Percentiles rank a stretch among this genome's conserved stretches.
phyloP scores from a whole-genome alignment of 2,113 vertebrate genomes.

The Lagopus leucura region DNA sequence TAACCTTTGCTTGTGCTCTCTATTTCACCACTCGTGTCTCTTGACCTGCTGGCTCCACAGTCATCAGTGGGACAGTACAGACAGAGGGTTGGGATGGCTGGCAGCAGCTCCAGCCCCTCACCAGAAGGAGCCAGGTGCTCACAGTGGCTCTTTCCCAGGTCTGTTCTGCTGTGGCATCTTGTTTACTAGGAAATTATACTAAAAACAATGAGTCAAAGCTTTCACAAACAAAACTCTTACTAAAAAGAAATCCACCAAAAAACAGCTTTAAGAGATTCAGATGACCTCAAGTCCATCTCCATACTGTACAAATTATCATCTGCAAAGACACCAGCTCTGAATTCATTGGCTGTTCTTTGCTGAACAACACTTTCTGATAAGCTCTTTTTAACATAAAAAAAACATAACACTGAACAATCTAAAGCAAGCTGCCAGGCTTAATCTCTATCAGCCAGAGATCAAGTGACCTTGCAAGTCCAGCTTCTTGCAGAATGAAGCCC shows the following conservation, averaged over 20 bases:
- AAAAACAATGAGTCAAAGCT: not conserved
- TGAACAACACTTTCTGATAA: not conserved
- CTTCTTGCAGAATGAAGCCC: not conserved
- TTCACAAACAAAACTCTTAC: not conserved
- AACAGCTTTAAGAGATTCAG: not conserved
- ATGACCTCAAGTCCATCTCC: not conserved
- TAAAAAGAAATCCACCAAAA: not conserved
- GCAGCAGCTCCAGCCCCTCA: rapidly evolving
- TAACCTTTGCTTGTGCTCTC: not conserved
- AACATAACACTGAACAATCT: not conserved
- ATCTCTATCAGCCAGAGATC: not conserved
- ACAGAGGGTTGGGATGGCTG: rapidly evolving
- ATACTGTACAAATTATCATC: not conserved
- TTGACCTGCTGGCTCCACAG: rapidly evolving
- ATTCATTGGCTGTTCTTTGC: not conserved
- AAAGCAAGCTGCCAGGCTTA: not conserved
- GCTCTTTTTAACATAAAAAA: not conserved
- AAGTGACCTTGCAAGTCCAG: not conserved
- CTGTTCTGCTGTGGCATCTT: not conserved
- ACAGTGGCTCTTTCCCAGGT: too few relatives aligned
- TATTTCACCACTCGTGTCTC: rapidly evolving
- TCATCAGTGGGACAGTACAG: not conserved
- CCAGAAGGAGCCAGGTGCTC: not conserved
- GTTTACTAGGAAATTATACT: not conserved
- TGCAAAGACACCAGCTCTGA: not conserved